Base-by-base conservation (phyloP, 2,797 vertebrate species). In the Fistularia commersonii region DNA sequence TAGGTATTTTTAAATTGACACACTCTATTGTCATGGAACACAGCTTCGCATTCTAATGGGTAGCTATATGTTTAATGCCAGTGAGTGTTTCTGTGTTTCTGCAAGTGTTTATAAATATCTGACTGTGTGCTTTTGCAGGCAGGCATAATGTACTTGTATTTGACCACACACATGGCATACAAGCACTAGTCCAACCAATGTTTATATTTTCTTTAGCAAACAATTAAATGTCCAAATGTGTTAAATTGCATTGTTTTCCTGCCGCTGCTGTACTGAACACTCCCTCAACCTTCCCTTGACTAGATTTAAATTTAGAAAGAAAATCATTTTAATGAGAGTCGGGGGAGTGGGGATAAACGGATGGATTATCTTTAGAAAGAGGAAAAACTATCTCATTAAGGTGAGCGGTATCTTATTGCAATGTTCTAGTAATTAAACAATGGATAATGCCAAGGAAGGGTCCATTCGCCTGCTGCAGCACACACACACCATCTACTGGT, bases 321-420 rank as follows among this genome's bases (percentile, higher is more conserved):
- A 86, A 83, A 88, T 86, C 51, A 80, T 83, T 87, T 85, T 86
- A 86, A 88, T 81, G 85, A 86, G 85, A 85, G 82, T 75, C 85
- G 69, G 66, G 86, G 85, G 86, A 87, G 64, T 56, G 55, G 68
- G 83, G 74, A 85, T 87, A 87, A 87, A 82, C 55, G 79, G 80
- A 72, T 83, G 80, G 79, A 85, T 87, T 85, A 85, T 83, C 81
- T 84, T 81, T 78, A 69, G 82, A 81, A 84, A 82, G 81, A 84
- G 77, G 77, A 83, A 76, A 65, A 77, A 83, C 69, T 76, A 73
- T 82, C 81, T 89, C 84, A 87, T 88, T 86, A 90, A 87, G 84
- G 84, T 86, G 79, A 81, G 71, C 80, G 74, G 73, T 75, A 83
- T 87, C 82, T 84, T 74, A 69, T 66, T 80, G 78, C 66, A 66